Evolutionary conservation across 2,797 vertebrate genomes (phyloP).

Genomic region (Xenops minutus): DNA sequence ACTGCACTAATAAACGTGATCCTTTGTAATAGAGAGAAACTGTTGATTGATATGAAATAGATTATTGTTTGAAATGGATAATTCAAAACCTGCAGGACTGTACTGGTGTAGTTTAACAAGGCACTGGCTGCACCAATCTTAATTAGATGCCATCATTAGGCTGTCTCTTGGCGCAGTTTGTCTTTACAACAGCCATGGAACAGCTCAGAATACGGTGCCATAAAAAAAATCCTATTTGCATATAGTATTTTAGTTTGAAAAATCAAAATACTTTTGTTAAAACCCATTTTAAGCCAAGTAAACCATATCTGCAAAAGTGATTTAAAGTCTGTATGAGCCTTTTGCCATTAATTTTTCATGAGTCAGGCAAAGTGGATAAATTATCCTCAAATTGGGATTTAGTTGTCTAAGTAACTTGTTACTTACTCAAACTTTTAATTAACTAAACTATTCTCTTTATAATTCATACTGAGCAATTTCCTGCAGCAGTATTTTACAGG

Average conservation of each 20-base stretch:
- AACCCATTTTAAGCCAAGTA: not conserved
- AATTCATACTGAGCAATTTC: slow-evolving; percentile 52
- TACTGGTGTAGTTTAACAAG: not conserved
- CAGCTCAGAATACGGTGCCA: not conserved
- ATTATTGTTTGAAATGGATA: not conserved
- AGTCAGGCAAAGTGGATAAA: slow-evolving; percentile 41
- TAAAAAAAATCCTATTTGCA: not conserved
- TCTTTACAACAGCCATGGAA: not conserved
- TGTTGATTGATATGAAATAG: not conserved
- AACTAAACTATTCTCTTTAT: slow-evolving; percentile 54
- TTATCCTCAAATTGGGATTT: slow-evolving; percentile 35
- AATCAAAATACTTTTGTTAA: not conserved
- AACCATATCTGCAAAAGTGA: not conserved
- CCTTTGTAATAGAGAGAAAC: not conserved
- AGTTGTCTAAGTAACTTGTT: slow-evolving; percentile 41
- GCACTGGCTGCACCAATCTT: not conserved
- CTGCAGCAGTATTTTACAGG: slow-evolving; percentile 48
- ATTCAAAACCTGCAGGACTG: not conserved
- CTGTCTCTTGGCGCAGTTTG: not conserved
- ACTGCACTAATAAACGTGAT: not conserved
- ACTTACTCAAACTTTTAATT: slow-evolving; percentile 66
- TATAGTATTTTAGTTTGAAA: not conserved
- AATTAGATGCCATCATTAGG: not conserved
- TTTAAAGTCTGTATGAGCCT: not conserved
- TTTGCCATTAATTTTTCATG: slow-evolving; percentile 2